phyloP scores from a whole-genome alignment of 2,113 vertebrate genomes.

The Anarrhichthys ocellatus region DNA sequence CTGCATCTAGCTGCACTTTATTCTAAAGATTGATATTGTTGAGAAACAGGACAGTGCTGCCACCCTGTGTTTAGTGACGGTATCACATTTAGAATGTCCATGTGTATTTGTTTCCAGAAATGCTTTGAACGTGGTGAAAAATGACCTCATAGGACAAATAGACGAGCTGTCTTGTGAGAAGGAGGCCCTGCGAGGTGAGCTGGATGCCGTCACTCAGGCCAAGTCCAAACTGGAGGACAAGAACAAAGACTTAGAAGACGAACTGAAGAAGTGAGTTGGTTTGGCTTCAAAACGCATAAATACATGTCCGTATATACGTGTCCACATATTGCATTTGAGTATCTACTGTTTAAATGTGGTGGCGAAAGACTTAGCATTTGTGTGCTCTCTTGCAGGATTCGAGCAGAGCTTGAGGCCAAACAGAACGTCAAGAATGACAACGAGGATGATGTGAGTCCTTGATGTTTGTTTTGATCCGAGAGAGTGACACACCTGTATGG shows the following conservation, averaged over 20 bases:
- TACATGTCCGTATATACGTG: no score
- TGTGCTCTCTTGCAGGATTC: conserved; percentile 82
- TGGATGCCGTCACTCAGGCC: conserved; percentile 89
- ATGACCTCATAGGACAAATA: conserved; percentile 93
- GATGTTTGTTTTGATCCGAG: background rate
- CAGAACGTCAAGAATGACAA: conserved; percentile 90
- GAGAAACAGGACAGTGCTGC: conserved; percentile 15
- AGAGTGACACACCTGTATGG: background rate
- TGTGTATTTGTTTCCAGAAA: conserved; percentile 83
- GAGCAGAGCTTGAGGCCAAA: conserved; percentile 90
- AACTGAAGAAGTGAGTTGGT: conserved; percentile 89
- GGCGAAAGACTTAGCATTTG: background rate
- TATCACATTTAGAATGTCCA: background rate
- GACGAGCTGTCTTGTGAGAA: conserved; percentile 96
- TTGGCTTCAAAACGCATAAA: background rate
- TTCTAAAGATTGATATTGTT: background rate
- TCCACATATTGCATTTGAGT: background rate
- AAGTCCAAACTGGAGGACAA: conserved; percentile 93
- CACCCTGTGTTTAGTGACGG: conserved; percentile 27
- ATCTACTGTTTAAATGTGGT: background rate
- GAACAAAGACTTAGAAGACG: conserved; percentile 95
- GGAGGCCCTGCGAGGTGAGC: conserved; percentile 90
- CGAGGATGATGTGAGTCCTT: conserved; percentile 92
- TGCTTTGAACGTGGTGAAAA: conserved; percentile 96
- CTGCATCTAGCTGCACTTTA: background rate